Conservation (phyloP, 2,888 invertebrate genomes). For the Hofmannophila pseudospretella region DNA sequence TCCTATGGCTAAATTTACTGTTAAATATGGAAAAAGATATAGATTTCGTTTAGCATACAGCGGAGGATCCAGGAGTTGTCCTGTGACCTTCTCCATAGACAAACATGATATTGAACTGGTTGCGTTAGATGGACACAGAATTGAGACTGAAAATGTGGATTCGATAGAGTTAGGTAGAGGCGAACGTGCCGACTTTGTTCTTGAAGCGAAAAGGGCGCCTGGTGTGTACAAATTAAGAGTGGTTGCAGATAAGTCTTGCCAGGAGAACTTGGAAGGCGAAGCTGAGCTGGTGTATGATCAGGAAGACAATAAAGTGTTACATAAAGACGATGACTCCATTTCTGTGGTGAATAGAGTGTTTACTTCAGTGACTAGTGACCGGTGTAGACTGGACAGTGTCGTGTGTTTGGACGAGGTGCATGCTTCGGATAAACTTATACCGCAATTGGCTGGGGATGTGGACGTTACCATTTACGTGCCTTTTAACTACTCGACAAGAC, state of each 20-base stretch:
- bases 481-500: constrained; percentile 79
- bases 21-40: constrained; percentile 79
- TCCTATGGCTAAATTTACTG: constrained; percentile 66
- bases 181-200: constrained; percentile 86
- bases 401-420: constrained; percentile 80
- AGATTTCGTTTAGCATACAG: constrained; percentile 83
- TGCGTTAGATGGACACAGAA: constrained; percentile 83
- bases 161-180: constrained; percentile 81
- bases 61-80: constrained; percentile 82
- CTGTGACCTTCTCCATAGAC: constrained; percentile 81
- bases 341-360: constrained; percentile 47
- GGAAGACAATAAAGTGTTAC: constrained; percentile 39
- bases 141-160: constrained; percentile 75
- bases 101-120: constrained; percentile 81
- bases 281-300: constrained; percentile 71
- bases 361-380: constrained; percentile 60
- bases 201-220: constrained; percentile 78
- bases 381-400: constrained; percentile 60
- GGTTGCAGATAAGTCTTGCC: constrained; percentile 67
- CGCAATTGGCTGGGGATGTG: constrained; percentile 59
- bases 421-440: constrained; percentile 69
- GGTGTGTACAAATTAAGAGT: constrained; percentile 81
- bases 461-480: constrained; percentile 82
- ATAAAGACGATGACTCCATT: constrained; percentile 45
- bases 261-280: constrained; percentile 65